Conservation (phyloP, 2,797 vertebrate species). For the Cyclura pinguis region DNA sequence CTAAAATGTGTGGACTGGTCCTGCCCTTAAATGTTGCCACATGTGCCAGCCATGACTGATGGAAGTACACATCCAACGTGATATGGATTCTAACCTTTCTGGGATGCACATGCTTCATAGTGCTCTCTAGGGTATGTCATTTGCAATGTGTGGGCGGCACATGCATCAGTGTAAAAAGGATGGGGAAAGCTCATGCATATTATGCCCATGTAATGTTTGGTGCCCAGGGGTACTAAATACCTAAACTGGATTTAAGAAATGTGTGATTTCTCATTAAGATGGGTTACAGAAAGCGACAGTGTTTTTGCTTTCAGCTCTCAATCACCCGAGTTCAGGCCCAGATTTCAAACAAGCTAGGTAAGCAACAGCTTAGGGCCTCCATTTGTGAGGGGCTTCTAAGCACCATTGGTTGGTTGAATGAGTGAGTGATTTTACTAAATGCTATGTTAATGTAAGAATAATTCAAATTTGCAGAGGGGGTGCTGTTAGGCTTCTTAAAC, state of each 20-base stretch:
- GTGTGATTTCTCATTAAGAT: slow-evolving; percentile 29
- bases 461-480: too few relatives aligned
- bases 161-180: neutral
- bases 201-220: neutral
- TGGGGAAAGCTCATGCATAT: too few relatives aligned
- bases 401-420: too few relatives aligned
- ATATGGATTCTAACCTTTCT: neutral
- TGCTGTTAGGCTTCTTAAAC: too few relatives aligned
- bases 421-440: too few relatives aligned
- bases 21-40: neutral
- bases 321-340: neutral
- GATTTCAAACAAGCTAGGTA: neutral
- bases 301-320: neutral
- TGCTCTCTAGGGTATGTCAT: neutral
- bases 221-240: neutral
- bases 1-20: neutral
- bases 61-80: neutral
- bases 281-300: slow-evolving; percentile 36
- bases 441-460: too few relatives aligned
- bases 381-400: too few relatives aligned
- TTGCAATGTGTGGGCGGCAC: neutral
- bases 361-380: neutral
- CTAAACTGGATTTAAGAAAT: neutral
- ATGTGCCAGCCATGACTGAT: neutral
- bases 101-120: neutral